These are phyloP conservation scores for Acanthosepion lycidas DNA, from an alignment of 2,888 invertebrate species.

Conservation along the genomic window DNA sequence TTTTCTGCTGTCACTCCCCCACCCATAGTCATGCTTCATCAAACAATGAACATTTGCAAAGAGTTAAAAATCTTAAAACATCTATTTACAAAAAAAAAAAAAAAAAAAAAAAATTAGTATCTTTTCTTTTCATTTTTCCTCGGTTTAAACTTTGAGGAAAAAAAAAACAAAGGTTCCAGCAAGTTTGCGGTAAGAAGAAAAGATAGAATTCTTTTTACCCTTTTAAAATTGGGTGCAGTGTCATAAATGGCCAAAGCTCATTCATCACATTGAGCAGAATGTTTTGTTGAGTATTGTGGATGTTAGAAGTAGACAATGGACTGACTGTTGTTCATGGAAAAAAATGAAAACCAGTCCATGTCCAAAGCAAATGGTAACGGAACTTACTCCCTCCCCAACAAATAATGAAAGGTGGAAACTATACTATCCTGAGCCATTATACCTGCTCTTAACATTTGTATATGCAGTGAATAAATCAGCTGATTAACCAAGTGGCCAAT, in stretches of 20 bases:
- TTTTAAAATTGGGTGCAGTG: neutral
- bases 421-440: too few species aligned
- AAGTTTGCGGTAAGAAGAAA: neutral
- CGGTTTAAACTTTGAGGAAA: neutral
- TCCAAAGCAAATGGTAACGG: neutral
- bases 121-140: neutral
- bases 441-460: neutral
- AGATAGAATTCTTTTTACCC: too few species aligned
- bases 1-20: neutral
- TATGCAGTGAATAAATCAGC: neutral
- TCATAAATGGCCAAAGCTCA: neutral
- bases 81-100: too few species aligned
- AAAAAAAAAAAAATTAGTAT: too few species aligned
- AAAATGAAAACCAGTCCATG: neutral
- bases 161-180: neutral
- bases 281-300: neutral
- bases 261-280: too few species aligned
- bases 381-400: neutral
- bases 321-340: neutral
- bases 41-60: neutral
- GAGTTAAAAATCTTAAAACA: neutral
- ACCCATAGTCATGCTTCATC: neutral
- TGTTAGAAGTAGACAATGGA: neutral
- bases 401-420: too few species aligned
- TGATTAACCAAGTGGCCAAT: too few species aligned